Evolutionary conservation across 2,797 vertebrate species (phyloP), one percentile per base, ranked within the genome.

Genomic region (Protonibea diacanthus): DNA sequence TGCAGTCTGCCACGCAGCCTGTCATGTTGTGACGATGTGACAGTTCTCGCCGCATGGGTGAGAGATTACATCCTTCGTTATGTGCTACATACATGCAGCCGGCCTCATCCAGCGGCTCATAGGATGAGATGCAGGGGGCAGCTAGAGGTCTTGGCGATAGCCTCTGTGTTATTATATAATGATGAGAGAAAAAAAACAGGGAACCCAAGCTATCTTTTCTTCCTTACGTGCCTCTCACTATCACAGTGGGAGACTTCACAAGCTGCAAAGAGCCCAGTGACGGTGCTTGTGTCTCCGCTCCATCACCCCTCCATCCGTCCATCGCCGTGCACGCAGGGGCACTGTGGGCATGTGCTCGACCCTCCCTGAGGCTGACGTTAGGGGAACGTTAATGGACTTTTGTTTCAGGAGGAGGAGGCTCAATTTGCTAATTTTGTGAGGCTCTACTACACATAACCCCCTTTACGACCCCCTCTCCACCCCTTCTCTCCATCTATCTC

Each of bases 321-420:
- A 27, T 27, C 25, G 60, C 52, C 60, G 69, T 84, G 63, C 86
- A 40, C 52, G 0, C 68, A 49, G 77, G 8, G 61, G 27, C 71
- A 48, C 53, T 4, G 48, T 69, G 59, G 70, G 69, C 62, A 52
- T 23, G 49, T 15, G 27, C 72, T 78, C 21, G 6, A 0, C 61
- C 60, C 82, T 72, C 49, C 49, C 33, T 40, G 15, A 51, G 29
- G 69, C 29, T 71, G 60, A 76, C 52, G 40, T 84, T 60, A 13
- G 1, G 40, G 62, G 55, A 66, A 74, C 48, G 3, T 21, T 83
- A 56, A 85, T 75, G 81, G 74, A 18, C 62, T 85, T 90, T 82
- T 81, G 53, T 90, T 89, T 82, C 72, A 79, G 45, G 73, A 68
- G 84, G 67, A 85, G n/a, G n/a, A n/a, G n/a, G 77, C 82, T 74